These are phyloP conservation scores for Gopherus evgoodei DNA, from an alignment of 2,113 vertebrate genomes.

Conservation along the genomic window DNA sequence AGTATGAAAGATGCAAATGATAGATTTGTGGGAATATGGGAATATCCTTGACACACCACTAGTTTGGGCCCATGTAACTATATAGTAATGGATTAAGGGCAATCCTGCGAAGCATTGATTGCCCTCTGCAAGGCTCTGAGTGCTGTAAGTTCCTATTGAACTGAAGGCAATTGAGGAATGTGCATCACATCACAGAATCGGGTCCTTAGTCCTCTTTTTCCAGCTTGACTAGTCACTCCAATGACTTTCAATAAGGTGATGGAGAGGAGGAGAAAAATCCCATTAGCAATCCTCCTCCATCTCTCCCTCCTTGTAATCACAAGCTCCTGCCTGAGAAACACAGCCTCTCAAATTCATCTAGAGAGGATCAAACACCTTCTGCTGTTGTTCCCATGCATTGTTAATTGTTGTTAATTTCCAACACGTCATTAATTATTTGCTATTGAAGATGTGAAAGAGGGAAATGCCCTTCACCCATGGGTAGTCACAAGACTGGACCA, in stretches of 20 bases:
- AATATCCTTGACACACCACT: not conserved
- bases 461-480: constrained; percentile 78
- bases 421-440: constrained; percentile 81
- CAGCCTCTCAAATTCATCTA: constrained; percentile 37
- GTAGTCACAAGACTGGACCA: constrained; percentile 64
- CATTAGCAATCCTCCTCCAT: not conserved
- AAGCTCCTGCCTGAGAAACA: constrained; percentile 40
- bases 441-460: constrained; percentile 74
- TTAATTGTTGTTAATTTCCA: constrained; percentile 84
- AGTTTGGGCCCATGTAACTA: not conserved
- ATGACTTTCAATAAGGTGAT: constrained; percentile 7
- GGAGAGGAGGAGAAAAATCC: not conserved
- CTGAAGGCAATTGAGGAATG: not conserved
- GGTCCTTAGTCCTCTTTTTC: not conserved
- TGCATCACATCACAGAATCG: not conserved
- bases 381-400: constrained; percentile 69
- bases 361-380: constrained; percentile 71
- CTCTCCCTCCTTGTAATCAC: constrained; percentile 18
- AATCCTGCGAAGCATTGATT: not conserved
- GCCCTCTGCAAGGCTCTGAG: not conserved
- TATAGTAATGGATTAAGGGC: not conserved
- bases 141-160: not conserved
- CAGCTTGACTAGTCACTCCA: constrained; percentile 2
- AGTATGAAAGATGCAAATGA: not conserved
- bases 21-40: not conserved